Evolutionary conservation across 2,113 vertebrate genomes (phyloP), one percentile per base, ranked within the genome.

Genomic region (Illadopsis cleaveri): DNA sequence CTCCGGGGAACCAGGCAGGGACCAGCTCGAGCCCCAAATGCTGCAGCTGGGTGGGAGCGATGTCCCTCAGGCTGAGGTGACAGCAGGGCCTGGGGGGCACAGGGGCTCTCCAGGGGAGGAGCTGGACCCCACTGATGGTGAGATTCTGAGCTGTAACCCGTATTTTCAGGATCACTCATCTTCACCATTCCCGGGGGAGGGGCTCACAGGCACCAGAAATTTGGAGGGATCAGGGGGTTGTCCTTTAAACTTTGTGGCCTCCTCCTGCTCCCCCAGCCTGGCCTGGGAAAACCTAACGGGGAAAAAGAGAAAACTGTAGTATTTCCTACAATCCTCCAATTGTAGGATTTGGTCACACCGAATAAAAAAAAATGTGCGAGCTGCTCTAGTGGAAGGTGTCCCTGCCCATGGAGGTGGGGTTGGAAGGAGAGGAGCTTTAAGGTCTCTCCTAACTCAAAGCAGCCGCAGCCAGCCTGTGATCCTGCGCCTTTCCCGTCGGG

Each of bases 41-140:
- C 51, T 4, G 11, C 54, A 20, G 40, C 42, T 10, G 3, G 5
- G 37, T 6, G 79, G 37, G 4, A 23, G 35, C 2, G 1, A 0
- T 25, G 76, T 58, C 86, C 80, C 57, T 2, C 42, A 42, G 42
- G 42, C 42, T 42, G 42, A 0, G 4, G 27, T 22, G 37, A 54
- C 42, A 44, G 15, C 56, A 75, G 28, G 68, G 66, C 31, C 69
- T 19, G 7, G 19, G 71, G 73, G 10, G 25, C 71, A 40, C 24
- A 45, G 35, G 65, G 33, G 31, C 3, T 45, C 10, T 3, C 24
- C 1, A 0, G 40, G 1, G 14, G 17, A 28, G 48, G 31, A 50
- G 30, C 40, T 3, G 4, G 8, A 15, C 22, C 16, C 16, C 47
- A 0, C 0, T 1, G 25, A 6, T 1, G 17, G 6, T 8, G 54